Conservation (phyloP, 1,140 invertebrate genomes). For the Phymorhynchus buccinoides region DNA sequence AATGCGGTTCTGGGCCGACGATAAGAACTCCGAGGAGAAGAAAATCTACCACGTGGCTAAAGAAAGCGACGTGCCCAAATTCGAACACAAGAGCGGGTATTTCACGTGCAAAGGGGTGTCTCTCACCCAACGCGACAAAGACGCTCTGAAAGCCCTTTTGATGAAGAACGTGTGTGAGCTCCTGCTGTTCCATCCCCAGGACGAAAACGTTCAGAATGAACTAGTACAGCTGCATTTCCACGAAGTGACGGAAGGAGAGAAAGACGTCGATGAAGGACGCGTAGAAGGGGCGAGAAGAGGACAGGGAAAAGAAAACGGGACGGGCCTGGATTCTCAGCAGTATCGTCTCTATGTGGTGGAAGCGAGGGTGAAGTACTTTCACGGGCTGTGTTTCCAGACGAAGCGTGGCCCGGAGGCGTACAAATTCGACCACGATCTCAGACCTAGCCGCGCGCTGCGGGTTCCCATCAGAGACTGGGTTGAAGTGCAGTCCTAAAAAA, state of each 20-base stretch:
- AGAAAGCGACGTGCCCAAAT: background rate
- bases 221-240: background rate
- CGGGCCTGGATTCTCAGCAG: background rate
- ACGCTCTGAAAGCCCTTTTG: background rate
- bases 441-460: background rate
- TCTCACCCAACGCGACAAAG: background rate
- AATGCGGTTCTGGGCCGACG: conserved; percentile 3
- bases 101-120: conserved; percentile 12
- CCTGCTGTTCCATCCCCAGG: background rate
- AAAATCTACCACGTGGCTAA: conserved; percentile 7
- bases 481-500: background rate
- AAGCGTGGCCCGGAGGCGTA: conserved; percentile 7
- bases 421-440: background rate
- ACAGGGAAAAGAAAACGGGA: background rate
- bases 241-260: background rate
- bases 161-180: background rate
- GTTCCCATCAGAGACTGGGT: background rate
- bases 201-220: background rate
- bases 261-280: background rate
- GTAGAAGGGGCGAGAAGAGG: background rate
- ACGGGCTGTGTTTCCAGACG: background rate
- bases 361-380: background rate
- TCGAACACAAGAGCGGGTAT: background rate
- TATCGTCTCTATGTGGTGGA: background rate
- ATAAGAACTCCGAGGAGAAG: conserved; percentile 5